Percentiles rank a stretch among this genome's conserved stretches.
Evolutionary conservation across 2,888 invertebrate genomes (phyloP).

Genomic region (Drosophila subsilvestris): DNA sequence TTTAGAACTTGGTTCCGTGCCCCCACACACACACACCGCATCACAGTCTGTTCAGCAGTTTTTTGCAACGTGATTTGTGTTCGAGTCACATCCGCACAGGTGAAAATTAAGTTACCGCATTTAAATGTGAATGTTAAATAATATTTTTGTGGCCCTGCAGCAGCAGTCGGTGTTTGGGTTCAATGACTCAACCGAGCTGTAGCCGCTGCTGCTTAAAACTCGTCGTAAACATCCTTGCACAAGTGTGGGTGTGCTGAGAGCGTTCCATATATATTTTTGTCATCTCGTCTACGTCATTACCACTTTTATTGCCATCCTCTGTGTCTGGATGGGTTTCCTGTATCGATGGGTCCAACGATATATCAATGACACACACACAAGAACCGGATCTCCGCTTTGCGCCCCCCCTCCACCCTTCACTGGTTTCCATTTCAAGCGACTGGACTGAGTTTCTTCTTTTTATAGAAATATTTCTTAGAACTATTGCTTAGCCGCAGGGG

Average conservation of each 20-base stretch:
- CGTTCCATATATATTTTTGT: background rate
- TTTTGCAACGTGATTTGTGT: conserved; percentile 52
- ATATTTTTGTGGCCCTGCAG: conserved; percentile 19
- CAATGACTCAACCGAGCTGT: conserved; percentile 2
- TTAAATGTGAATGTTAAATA: conserved; percentile 38
- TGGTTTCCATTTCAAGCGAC: background rate
- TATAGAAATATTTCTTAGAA: conserved; percentile 33
- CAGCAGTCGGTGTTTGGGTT: background rate
- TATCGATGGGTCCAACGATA: conserved; percentile 60
- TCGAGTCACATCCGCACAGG: conserved; percentile 50
- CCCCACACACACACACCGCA: conserved; percentile 28
- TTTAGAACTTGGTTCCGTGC: conserved; percentile 42
- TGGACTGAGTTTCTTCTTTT: conserved; percentile 13
- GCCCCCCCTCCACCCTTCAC: background rate
- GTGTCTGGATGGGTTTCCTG: conserved; percentile 67
- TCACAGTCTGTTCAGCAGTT: background rate
- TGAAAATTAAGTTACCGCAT: conserved; percentile 52
- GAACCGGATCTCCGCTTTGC: background rate
- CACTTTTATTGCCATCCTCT: conserved; percentile 70
- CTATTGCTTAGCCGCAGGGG: conserved; percentile 14
- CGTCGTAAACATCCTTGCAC: background rate
- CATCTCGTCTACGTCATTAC: conserved; percentile 59
- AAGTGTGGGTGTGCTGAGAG: background rate
- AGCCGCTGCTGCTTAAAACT: background rate
- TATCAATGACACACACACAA: conserved; percentile 59